Evolutionary conservation across 2,888 invertebrate species (phyloP), one percentile per base, ranked within the genome.

Genomic region (Hirudinaria manillensis): DNA sequence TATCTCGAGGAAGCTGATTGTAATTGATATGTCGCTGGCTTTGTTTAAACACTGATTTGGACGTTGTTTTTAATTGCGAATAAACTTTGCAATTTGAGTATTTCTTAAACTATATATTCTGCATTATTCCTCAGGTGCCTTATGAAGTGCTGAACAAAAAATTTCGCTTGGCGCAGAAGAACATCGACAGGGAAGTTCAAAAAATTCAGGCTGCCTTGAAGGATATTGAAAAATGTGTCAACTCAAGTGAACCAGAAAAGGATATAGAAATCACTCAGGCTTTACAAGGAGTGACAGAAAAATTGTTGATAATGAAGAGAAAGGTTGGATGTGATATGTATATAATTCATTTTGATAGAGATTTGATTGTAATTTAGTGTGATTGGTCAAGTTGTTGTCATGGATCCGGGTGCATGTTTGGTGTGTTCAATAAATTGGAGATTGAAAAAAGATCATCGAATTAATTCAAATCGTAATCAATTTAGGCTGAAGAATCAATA

Each of bases 61-160:
- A 19, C 13, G 53, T 53, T 45, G 45, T 71, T 24, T 38, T 36
- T 72, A 72, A 29, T 21, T 53, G 21, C n/a, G 45, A 27, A 24
- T 29, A 72, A 19, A 55, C n/a, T 24, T 45, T 6, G 19, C n/a
- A 32, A 45, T 7, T 24, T 10, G 13, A 53, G 16, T 56, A 29
- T 72, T 32, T 21, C 29, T 10, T 7, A 68, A 34, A 68, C 16
- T 68, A 16, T 21, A 3, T 4, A 36, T 45, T 45, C n/a, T 38
- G 10, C 3, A 38, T 38, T 36, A 34, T 76, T 51, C n/a, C n/a
- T 27, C 81, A 94, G 93, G 95, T 98, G 79, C 98, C 98, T 1
- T 99, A 98, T 83, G 99, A 99, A 87, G 90, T 98, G 71, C 88
- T 99, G 79, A 99, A 99, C 87, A 98, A 98, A 86, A 93, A 93